Conservation (phyloP, 2,888 invertebrate genomes). For the Aspidiotus rigidus region DNA sequence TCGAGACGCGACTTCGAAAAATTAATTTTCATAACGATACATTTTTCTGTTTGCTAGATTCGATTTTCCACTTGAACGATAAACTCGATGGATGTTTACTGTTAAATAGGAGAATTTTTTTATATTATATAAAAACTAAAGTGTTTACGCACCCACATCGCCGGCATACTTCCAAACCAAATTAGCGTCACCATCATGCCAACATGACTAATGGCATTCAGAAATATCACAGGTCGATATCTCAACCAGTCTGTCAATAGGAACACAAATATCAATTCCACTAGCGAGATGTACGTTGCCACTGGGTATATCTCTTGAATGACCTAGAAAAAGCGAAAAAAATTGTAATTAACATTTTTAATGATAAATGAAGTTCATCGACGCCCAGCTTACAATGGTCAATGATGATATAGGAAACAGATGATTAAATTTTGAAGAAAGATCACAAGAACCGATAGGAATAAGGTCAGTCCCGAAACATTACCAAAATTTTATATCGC, state of each 20-base stretch:
- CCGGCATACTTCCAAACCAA: constrained; percentile 17
- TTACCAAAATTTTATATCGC: no score
- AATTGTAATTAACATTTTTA: not conserved
- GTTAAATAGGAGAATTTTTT: not conserved
- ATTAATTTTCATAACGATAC: no score
- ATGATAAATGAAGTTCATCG: no score
- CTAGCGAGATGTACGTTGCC: constrained; percentile 74
- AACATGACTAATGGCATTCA: constrained; percentile 52
- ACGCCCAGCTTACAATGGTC: no score
- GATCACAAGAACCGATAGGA: no score
- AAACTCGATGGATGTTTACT: not conserved
- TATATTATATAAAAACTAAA: not conserved
- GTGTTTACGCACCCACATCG: constrained; percentile 26
- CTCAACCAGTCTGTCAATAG: constrained; percentile 70
- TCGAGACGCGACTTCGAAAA: no score
- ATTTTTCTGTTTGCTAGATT: no score
- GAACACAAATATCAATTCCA: constrained; percentile 64
- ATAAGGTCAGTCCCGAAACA: no score
- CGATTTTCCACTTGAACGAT: not conserved
- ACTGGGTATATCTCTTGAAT: constrained; percentile 73
- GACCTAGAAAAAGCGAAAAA: constrained; percentile 44
- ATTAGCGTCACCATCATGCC: constrained; percentile 30
- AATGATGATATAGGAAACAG: no score
- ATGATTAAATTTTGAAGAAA: no score
- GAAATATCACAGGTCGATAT: constrained; percentile 77